A percentile compares a stretch with the other conserved stretches of the same genome.
phyloP scores from a whole-genome alignment of 2,888 invertebrate species.

The Lampropteryx suffumata region DNA sequence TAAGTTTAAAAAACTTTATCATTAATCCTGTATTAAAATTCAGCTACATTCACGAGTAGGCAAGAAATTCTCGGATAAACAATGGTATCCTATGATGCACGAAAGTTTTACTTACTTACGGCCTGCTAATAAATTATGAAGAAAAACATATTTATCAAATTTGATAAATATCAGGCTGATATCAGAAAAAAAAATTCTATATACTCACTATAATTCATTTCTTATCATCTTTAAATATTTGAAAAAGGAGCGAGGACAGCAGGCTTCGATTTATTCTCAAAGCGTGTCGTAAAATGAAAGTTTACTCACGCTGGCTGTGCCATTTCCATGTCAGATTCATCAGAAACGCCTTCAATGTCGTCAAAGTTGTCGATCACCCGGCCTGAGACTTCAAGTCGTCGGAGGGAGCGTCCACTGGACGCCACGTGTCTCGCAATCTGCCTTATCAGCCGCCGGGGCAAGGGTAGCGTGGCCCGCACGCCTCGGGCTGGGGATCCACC shows the following conservation, averaged over 20 bases:
- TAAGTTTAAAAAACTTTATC: too few species aligned
- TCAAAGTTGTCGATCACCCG: conserved; percentile 79
- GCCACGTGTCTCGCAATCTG: conserved; percentile 79
- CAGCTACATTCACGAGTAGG: not conserved
- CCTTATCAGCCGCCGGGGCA: conserved; percentile 73
- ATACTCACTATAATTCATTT: too few species aligned
- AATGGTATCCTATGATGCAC: too few species aligned
- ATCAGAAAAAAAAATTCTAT: too few species aligned
- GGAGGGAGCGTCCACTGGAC: conserved; percentile 76
- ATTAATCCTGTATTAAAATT: conserved; percentile 1
- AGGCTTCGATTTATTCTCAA: too few species aligned
- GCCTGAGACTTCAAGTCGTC: conserved; percentile 77
- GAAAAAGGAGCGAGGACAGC: too few species aligned
- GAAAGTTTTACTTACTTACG: too few species aligned
- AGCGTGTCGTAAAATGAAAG: too few species aligned
- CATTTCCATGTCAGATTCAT: conserved; percentile 72
- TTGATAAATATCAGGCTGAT: too few species aligned
- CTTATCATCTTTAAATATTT: too few species aligned
- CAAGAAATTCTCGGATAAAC: conserved; percentile 3
- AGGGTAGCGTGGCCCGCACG: conserved; percentile 77
- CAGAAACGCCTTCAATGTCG: conserved; percentile 70
- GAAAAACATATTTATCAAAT: too few species aligned
- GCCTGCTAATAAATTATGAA: not conserved
- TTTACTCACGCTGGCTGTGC: conserved; percentile 69
- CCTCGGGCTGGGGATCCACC: conserved; percentile 74